Evolutionary conservation across 2,113 vertebrate species (phyloP), one percentile per base, ranked within the genome.

Genomic region (Antechinus stuartii): DNA sequence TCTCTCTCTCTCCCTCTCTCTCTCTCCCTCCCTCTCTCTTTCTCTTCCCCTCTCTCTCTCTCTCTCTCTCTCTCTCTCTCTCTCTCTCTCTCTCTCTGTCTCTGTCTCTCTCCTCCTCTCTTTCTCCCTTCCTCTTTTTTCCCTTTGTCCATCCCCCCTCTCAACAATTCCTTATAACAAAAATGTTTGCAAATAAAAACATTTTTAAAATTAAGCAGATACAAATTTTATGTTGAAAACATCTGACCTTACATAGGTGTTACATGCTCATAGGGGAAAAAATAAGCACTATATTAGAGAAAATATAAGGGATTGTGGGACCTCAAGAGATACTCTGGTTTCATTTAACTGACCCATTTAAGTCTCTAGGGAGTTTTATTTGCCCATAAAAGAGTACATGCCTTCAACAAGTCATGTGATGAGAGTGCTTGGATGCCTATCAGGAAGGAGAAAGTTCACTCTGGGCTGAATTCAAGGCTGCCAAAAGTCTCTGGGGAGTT

Each of bases 401-500:
- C 8, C 26, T 90, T 49, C 27, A 93, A 96, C 23, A 46, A 30
- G 24, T 25, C 12, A 2, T 30, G 19, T 30, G 96, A 84, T 42
- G 30, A 90, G 7, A 92, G 52, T 93, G 53, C 55, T 2, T 42
- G 89, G 42, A 30, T 90, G 14, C 49, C 89, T 95, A 1, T 56
- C 35, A 94, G 50, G 54, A 97, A 55, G 26, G 19, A 90, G 2
- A 7, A 14, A 56, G 23, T 47, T 96, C 90, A 91, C 94, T 35
- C 91, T 84, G 49, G 84, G 46, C n/a, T 93, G 57, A 93, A 91
- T 90, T 47, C 24, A 92, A 95, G 92, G 91, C 12, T 55, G 52
- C 90, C 46, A 42, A 57, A 26, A 50, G 46, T 96, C 84, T 50
- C 53, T 42, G 24, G 95, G 91, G 89, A 96, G 89, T 6, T 95